phyloP scores from a whole-genome alignment of 2,888 invertebrate genomes.

The Chloromyia formosa region DNA sequence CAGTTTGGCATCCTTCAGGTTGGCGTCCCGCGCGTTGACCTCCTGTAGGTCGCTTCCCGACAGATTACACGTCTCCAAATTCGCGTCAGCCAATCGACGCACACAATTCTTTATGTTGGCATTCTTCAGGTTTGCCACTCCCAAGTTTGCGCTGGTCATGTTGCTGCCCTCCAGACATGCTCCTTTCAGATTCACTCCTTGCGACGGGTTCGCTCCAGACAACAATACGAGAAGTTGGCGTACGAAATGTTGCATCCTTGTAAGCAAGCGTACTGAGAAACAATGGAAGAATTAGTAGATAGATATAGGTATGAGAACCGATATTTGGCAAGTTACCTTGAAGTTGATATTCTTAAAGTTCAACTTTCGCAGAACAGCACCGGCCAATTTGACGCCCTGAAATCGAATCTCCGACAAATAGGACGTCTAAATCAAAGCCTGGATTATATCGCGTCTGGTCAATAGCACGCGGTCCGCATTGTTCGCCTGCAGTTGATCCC shows the following conservation, averaged over 20 bases:
- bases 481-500: conserved; percentile 64
- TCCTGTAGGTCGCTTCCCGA: too few relatives aligned
- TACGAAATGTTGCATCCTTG: too few relatives aligned
- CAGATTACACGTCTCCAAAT: conserved; percentile 93
- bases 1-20: conserved; percentile 91
- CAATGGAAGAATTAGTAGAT: conserved; percentile 55
- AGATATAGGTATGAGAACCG: not conserved
- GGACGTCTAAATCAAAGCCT: conserved; percentile 84
- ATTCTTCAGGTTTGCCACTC: conserved; percentile 93
- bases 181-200: conserved; percentile 88
- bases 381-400: conserved; percentile 88
- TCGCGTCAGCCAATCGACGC: conserved; percentile 92
- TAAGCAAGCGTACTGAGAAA: too few relatives aligned
- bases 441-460: conserved; percentile 85
- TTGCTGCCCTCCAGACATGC: too few relatives aligned
- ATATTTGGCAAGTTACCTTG: conserved; percentile 69
- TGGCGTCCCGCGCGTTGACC: conserved; percentile 94
- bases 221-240: too few relatives aligned
- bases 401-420: too few relatives aligned
- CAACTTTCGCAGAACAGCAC: conserved; percentile 87
- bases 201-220: conserved; percentile 91
- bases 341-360: conserved; percentile 94
- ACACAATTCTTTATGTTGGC: conserved; percentile 95
- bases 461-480: conserved; percentile 73
- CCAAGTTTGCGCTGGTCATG: conserved; percentile 88